Base-by-base conservation (phyloP, 1,140 invertebrate species). In the Drosophila kikkawai region DNA sequence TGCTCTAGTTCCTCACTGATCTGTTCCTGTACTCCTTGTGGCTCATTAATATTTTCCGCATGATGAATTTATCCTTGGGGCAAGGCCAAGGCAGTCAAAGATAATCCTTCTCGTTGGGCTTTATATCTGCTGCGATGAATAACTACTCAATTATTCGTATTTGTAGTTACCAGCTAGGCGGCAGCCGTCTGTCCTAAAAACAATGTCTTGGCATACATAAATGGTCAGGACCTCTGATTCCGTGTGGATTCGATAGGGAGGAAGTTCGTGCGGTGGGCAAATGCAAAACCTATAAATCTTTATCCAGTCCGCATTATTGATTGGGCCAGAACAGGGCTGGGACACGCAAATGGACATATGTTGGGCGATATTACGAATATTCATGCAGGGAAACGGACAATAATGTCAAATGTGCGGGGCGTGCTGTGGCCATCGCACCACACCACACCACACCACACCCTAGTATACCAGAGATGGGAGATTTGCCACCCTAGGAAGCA, bases 261-360 rank as follows among this genome's bases (percentile, higher is more conserved):
- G 32, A 41, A 34, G 63, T 47, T 71, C 45, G 65, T 76, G 78
- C 67, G 44, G 56, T 51, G 71, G 45, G 42, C 73, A 79, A 80
- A 81, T 77, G 77, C 70, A 84, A 84, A 84, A 80, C 77, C 91
- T 78, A 92, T 92, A 92, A 92, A 91, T 92, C 91, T 92, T 91
- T 76, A 88, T 92, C 78, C 80, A 80, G 76, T 57, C 82, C 82
- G 78, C 63, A 85, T 91, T 92, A 92, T 92, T 92, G 91, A 92
- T 92, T 88, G 85, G 32, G 29, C 15, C 37, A 13, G 29, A 55
- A 39, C 48, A 37, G 59, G 32, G 42, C 39, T 44, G 34, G 75
- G 63, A 82, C 82, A 87, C 83, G 83, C 79, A 83, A 87, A 86
- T 83, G 84, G 84, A 87, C 83, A 87, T 83, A 83, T 87, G 84